phyloP scores from a whole-genome alignment of 2,888 invertebrate genomes.

The Trissolcus brochymenae region DNA sequence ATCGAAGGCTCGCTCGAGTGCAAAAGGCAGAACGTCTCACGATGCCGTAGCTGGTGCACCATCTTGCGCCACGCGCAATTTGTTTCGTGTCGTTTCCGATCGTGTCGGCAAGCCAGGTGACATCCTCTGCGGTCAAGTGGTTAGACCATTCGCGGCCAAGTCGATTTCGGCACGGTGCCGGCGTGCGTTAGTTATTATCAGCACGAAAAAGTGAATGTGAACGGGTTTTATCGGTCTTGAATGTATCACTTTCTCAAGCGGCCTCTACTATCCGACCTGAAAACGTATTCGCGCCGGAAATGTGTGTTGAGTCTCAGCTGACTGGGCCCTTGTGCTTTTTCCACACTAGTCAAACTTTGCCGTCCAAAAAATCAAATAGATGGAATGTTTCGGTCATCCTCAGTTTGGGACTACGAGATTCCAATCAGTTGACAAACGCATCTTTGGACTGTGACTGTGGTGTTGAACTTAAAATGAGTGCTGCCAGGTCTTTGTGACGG shows the following conservation, averaged over 20 bases:
- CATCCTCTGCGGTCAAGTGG: slow-evolving; percentile 41
- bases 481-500: slow-evolving; percentile 28
- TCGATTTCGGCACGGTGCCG: slow-evolving; percentile 53
- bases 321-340: slow-evolving; percentile 26
- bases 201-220: slow-evolving; percentile 64
- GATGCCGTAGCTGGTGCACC: slow-evolving; percentile 65
- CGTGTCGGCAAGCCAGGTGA: slow-evolving; percentile 8
- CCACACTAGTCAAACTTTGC: not conserved
- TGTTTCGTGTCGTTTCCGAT: slow-evolving; percentile 22
- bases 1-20: slow-evolving; percentile 49
- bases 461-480: slow-evolving; percentile 32
- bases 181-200: slow-evolving; percentile 25
- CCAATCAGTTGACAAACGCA: too few species aligned
- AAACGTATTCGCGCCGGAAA: slow-evolving; percentile 64
- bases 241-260: slow-evolving; percentile 64
- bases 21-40: slow-evolving; percentile 65
- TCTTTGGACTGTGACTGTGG: slow-evolving; percentile 13
- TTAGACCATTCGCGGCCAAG: slow-evolving; percentile 19
- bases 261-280: slow-evolving; percentile 63
- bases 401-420: too few species aligned
- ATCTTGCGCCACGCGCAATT: slow-evolving; percentile 50
- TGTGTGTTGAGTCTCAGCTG: slow-evolving; percentile 49
- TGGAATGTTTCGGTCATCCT: not conserved
- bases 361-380: slow-evolving; percentile 25
- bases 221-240: slow-evolving; percentile 56